Conservation (phyloP, 2,888 invertebrate genomes). For the Fabriciana adippe region DNA sequence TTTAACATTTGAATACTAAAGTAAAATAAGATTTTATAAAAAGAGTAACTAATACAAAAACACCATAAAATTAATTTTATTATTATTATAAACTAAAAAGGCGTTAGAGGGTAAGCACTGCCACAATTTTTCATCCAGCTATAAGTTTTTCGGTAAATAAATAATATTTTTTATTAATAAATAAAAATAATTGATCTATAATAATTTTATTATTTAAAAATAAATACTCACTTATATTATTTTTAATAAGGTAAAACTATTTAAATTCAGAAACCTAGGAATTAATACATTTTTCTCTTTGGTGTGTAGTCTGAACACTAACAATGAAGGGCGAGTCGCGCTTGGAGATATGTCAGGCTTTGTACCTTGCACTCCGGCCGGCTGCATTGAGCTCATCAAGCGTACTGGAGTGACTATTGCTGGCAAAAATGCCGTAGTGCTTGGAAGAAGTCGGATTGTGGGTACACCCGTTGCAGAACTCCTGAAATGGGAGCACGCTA, state of each 20-base stretch:
- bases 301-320: constrained; percentile 87
- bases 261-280: no score
- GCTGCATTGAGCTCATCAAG: constrained; percentile 95
- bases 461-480: constrained; percentile 97
- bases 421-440: constrained; percentile 94
- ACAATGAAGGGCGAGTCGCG: constrained; percentile 96
- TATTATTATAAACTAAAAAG: no score
- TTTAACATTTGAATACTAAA: not conserved
- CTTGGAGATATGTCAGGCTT: constrained; percentile 95
- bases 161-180: no score
- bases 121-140: no score
- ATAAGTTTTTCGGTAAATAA: no score
- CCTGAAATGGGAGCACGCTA: constrained; percentile 97
- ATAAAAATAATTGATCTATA: no score
- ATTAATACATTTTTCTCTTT: constrained; percentile 29
- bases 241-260: no score
- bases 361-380: constrained; percentile 98
- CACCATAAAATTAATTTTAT: no score
- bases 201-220: no score
- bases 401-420: constrained; percentile 88
- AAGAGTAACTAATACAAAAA: no score
- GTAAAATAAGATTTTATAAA: not conserved
- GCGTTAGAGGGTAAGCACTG: no score
- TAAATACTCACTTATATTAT: no score
- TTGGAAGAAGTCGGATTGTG: constrained; percentile 98